These are phyloP conservation scores for Taurulus bubalis DNA, from an alignment of 2,113 vertebrate genomes.

Conservation along the genomic window DNA sequence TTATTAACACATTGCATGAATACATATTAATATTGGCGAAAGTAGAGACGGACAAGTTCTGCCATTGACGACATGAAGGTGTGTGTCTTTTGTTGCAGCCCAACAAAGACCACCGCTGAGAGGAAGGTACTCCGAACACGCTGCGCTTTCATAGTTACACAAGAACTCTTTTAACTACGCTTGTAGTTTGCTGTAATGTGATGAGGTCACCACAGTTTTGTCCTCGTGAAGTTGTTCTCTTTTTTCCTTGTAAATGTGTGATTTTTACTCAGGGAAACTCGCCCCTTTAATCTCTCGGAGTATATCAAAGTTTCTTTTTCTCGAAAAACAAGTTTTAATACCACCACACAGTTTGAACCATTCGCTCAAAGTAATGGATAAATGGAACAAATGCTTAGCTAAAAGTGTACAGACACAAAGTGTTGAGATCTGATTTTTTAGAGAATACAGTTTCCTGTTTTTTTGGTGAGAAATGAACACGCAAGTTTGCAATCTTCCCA, in stretches of 20 bases:
- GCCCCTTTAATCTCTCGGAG: too few species aligned
- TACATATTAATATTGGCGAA: background rate
- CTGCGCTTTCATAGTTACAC: background rate
- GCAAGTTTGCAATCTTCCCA: constrained; percentile 1
- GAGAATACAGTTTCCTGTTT: background rate
- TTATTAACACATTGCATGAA: background rate
- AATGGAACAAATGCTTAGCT: background rate
- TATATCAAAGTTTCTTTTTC: background rate
- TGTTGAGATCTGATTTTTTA: background rate
- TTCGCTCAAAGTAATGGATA: background rate
- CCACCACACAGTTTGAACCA: background rate
- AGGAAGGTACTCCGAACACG: background rate
- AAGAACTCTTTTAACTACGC: background rate
- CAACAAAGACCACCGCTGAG: background rate
- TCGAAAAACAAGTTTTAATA: background rate
- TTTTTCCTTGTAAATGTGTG: too few species aligned
- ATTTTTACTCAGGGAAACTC: too few species aligned
- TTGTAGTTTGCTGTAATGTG: too few species aligned
- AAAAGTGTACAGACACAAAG: background rate
- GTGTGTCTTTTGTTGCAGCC: background rate
- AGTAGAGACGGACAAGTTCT: background rate
- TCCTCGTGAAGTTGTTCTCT: too few species aligned
- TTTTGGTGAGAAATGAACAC: background rate
- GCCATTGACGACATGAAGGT: background rate
- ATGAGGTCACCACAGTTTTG: too few species aligned